Evolutionary conservation across 23 tunicate genomes (phyloP), one percentile per base, ranked within the genome.

Genomic region (Botrylloides violaceus): DNA sequence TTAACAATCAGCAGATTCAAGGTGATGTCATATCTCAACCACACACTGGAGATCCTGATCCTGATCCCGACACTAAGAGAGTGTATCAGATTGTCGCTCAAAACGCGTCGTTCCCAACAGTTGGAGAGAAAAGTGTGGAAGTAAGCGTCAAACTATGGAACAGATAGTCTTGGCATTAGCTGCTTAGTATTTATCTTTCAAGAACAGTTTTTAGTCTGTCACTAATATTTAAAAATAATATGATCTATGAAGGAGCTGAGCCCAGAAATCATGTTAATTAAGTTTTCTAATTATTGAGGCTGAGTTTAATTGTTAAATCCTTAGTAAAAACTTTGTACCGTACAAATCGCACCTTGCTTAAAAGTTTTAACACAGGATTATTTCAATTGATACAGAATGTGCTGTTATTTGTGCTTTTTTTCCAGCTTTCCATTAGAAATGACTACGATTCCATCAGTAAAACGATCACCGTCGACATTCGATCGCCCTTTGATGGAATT

Each of bases 1-100:
- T 84, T 37, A 73, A 84, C 47, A 26, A 37, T 68, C 49, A 32
- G 58, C 37, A 15, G 21, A 27, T 9, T 3, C 1, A 31, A 12
- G 75, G 66, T 20, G 23, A 35, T 29, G 79, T 9, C 5, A 29
- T 61, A 6, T 36, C 47, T 55, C 83, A 63, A 2, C 92, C 92
- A 3, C 83, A 84, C 35, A 63, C 74, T 50, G 83, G 92, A 26
- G 70, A 63, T 9, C 21, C 70, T 1, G 58, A 39, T 39, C 74
- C 74, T 4, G 74, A 68, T 39, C 56, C 74, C 6, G 57, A 39
- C 2, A 68, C 36, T 2, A 57, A 77, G 24, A 65, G 82, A 77
- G 75, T 84, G 49, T 29, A 27, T 4, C 35, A 58, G 2, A 72
- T 20, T 25, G 75, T 49, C 34, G 6, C 65, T 31, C 31, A 32